A percentile compares a stretch with the other conserved stretches of the same genome.
Conservation (phyloP, 2,888 invertebrate species). For the Coleophora flavipennella region DNA sequence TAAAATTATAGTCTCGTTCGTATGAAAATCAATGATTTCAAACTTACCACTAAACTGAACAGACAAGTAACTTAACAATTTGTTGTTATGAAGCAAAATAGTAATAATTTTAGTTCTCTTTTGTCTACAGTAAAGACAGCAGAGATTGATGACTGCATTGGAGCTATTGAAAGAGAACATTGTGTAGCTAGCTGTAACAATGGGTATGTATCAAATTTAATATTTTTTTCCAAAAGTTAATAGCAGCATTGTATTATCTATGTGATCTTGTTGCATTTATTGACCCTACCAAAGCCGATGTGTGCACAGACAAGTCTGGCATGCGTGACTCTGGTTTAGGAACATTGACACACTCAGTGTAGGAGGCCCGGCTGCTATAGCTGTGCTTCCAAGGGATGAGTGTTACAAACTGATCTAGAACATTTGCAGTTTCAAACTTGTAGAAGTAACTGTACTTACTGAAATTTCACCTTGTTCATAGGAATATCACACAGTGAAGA, state of each 20-base stretch:
- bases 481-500: too few relatives aligned
- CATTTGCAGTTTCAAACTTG: too few relatives aligned
- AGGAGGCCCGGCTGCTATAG: slow-evolving; percentile 43
- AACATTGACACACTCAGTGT: slow-evolving; percentile 65
- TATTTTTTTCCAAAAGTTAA: neutral
- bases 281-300: slow-evolving; percentile 70
- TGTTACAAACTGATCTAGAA: slow-evolving; percentile 35
- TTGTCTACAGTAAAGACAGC: too few relatives aligned
- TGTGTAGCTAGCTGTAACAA: too few relatives aligned
- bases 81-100: too few relatives aligned
- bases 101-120: too few relatives aligned
- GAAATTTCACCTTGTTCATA: too few relatives aligned
- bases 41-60: slow-evolving; percentile 39
- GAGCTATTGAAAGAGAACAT: neutral
- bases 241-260: too few relatives aligned
- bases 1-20: slow-evolving; percentile 40
- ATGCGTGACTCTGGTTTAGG: slow-evolving; percentile 65
- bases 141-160: neutral
- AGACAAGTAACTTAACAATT: neutral
- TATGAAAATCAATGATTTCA: slow-evolving; percentile 45
- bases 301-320: slow-evolving; percentile 38
- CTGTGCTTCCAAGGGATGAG: slow-evolving; percentile 57
- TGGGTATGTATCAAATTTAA: too few relatives aligned
- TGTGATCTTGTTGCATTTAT: too few relatives aligned
- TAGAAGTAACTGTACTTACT: too few relatives aligned